Percentiles rank a stretch among this genome's conserved stretches.
phyloP scores from a whole-genome alignment of 2,888 invertebrate genomes.

The Philaethria dido region DNA sequence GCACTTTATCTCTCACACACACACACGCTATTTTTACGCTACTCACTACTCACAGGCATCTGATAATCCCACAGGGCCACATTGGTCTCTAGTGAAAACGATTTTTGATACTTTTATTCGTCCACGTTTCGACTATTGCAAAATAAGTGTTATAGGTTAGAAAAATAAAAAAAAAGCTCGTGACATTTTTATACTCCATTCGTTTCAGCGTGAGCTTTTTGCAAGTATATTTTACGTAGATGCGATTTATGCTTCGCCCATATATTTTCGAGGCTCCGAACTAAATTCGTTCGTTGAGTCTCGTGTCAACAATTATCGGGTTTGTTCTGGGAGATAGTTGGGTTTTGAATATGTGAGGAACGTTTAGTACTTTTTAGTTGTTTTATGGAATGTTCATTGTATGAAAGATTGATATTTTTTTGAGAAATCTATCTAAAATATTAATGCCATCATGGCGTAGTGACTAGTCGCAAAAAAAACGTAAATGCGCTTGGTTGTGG shows the following conservation, averaged over 20 bases:
- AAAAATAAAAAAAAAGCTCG: slow-evolving; percentile 30
- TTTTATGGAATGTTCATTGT: not conserved
- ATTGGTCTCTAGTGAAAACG: not conserved
- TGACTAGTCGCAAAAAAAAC: too few relatives aligned
- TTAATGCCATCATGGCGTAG: too few relatives aligned
- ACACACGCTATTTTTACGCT: too few relatives aligned
- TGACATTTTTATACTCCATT: slow-evolving; percentile 40
- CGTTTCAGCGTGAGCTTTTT: slow-evolving; percentile 32
- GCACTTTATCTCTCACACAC: too few relatives aligned
- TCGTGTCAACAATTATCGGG: slow-evolving; percentile 36
- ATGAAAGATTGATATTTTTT: not conserved
- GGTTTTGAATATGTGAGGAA: slow-evolving; percentile 3
- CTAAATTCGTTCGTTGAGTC: slow-evolving; percentile 34
- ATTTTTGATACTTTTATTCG: slow-evolving; percentile 29
- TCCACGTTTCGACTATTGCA: slow-evolving; percentile 33
- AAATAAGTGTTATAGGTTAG: slow-evolving; percentile 42
- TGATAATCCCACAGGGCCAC: too few relatives aligned
- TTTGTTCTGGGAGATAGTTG: slow-evolving; percentile 20
- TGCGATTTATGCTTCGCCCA: slow-evolving; percentile 33
- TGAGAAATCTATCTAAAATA: too few relatives aligned
- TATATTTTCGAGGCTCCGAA: slow-evolving; percentile 30
- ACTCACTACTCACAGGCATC: too few relatives aligned
- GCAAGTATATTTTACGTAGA: slow-evolving; percentile 29
- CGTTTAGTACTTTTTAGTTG: slow-evolving; percentile 1
- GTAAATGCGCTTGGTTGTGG: too few relatives aligned